Percentiles rank a stretch among this genome's conserved stretches.
phyloP scores from a whole-genome alignment of 2,797 vertebrate genomes.

The Sitta carolinensis region DNA sequence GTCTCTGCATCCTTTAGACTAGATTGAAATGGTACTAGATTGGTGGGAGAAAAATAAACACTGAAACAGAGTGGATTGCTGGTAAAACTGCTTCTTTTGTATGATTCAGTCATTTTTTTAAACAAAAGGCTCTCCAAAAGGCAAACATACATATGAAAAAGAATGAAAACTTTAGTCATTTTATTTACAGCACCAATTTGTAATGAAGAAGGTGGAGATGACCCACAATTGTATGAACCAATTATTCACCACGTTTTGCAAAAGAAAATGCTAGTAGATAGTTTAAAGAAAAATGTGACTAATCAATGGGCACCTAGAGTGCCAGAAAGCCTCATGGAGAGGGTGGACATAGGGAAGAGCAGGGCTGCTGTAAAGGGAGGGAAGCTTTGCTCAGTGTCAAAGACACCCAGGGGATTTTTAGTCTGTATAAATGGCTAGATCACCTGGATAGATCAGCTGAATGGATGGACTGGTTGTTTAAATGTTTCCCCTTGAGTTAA shows the following conservation, averaged over 20 bases:
- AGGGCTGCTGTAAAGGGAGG: neutral
- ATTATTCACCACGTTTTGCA: neutral
- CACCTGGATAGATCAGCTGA: neutral
- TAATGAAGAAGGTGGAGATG: neutral
- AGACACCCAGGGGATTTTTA: neutral
- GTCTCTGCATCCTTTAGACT: neutral
- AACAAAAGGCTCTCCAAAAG: neutral
- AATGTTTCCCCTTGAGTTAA: neutral
- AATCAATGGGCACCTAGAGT: accelerated
- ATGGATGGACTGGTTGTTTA: neutral
- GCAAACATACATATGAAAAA: neutral
- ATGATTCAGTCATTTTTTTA: neutral
- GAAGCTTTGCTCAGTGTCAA: accelerated
- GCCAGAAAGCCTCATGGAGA: neutral
- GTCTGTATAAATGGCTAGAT: neutral
- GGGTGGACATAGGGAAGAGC: accelerated
- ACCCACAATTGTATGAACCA: neutral
- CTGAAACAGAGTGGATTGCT: neutral
- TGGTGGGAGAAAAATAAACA: neutral
- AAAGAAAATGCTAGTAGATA: neutral
- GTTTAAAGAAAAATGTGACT: neutral
- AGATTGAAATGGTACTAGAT: neutral
- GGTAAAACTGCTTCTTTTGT: neutral
- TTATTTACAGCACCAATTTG: neutral
- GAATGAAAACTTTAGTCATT: neutral